Base-by-base conservation (phyloP, 2,888 invertebrate species). In the Griposia aprilina region DNA sequence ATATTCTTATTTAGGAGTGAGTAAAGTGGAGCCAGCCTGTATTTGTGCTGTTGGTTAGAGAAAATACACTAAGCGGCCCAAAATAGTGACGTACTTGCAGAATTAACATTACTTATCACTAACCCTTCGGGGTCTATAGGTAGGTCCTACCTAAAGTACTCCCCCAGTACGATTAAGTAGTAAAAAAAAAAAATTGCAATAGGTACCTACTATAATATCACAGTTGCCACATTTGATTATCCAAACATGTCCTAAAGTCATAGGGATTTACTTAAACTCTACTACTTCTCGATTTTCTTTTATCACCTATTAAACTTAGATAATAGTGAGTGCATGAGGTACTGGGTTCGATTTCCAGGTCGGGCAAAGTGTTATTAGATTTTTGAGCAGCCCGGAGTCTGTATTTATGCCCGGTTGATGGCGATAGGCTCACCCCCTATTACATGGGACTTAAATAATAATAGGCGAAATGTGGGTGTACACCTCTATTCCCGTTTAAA, bases 1-100 rank as follows among this genome's bases (percentile, higher is more conserved):
- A 65, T 23, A 66, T 45, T 62, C 23, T 30, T 2, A 52, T 57
- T 17, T 76, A 23, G 65, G 41, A 30, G 30, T 59, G 30, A 23
- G 57, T 55, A 23, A 36, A 69, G 20, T 67, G 20, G 5, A 17
- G 26, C 17, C 17, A 23, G 48, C 10, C 11, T 52, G 7, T 63
- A 36, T 55, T 78, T 78, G 48, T 57, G 23, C 50, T 17, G 78
- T 76, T 52, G 11, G n/a, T 45, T n/a, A 76, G 62, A 6, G 13
- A 62, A 62, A 11, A 20, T 1, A 41, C 5, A 23, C 17, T 2
- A 3, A 7, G 17, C 17, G 26, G 2, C 7, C 50, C 1, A 23
- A 57, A 72, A 55, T 45, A 52, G 13, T 50, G 26, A 48, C 48
- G 2, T 50, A 50, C 0, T 30, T 50, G 15, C 8, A 48, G n/a